These are phyloP conservation scores for Melierax canorus DNA, from an alignment of 2,113 vertebrate genomes.

Conservation along the genomic window DNA sequence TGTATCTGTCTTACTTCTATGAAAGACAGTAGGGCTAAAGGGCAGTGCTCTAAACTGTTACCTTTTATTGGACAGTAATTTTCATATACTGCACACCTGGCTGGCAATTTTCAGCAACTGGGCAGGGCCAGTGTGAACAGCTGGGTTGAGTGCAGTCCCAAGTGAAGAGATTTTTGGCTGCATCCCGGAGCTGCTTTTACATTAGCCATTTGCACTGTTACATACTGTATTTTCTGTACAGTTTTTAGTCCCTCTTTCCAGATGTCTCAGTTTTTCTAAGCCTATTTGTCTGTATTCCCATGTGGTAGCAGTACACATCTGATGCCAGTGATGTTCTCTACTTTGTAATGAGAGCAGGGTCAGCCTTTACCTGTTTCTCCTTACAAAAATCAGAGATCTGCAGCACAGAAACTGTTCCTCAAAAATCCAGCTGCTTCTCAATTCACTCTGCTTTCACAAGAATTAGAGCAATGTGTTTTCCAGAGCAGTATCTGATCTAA, in stretches of 20 bases:
- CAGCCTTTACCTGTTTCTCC: neutral
- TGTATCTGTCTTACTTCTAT: neutral
- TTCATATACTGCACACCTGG: neutral
- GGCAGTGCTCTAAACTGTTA: neutral
- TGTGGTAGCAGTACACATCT: neutral
- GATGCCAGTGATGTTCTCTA: neutral
- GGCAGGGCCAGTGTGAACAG: neutral
- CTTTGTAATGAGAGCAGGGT: neutral
- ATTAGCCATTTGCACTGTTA: neutral
- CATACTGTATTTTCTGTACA: neutral
- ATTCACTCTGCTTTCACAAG: neutral
- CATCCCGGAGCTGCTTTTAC: neutral
- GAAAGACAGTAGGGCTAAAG: neutral
- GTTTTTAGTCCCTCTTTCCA: neutral
- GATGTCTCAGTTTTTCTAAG: neutral
- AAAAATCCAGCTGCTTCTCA: neutral
- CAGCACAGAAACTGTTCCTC: neutral
- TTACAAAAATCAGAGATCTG: neutral
- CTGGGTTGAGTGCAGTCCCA: neutral
- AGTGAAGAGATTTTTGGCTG: neutral
- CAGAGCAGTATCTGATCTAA: neutral
- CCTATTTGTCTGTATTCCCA: slow-evolving; percentile 2
- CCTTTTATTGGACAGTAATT: neutral
- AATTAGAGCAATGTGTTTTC: neutral
- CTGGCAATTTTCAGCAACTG: neutral